Conservation (phyloP, 2,113 vertebrate species). For the Oostethus manadensis region DNA sequence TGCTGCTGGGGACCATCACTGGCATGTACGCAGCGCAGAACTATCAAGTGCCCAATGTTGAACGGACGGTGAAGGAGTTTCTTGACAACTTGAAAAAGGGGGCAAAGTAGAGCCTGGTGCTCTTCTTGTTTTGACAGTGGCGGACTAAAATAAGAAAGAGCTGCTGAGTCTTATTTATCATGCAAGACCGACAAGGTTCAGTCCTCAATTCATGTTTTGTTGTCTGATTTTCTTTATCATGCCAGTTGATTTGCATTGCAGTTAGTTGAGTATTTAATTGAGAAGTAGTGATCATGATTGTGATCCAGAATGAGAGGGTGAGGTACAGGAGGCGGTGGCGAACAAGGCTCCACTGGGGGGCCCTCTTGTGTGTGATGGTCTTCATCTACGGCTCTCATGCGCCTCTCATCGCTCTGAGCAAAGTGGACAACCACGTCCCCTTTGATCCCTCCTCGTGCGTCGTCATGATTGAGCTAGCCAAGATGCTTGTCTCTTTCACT, state of each 20-base stretch:
- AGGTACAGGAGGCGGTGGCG: slow-evolving; percentile 33
- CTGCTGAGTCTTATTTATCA: not conserved
- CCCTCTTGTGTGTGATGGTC: slow-evolving; percentile 79
- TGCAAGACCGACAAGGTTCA: slow-evolving; percentile 12
- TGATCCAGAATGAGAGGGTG: slow-evolving; percentile 44
- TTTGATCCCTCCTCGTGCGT: slow-evolving; percentile 83
- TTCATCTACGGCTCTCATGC: slow-evolving; percentile 87
- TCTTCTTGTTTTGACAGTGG: slow-evolving; percentile 1
- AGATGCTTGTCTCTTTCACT: slow-evolving; percentile 74
- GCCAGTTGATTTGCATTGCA: slow-evolving; percentile 7
- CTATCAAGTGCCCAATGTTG: slow-evolving; percentile 83
- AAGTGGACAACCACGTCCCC: slow-evolving; percentile 77
- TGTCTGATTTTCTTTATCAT: not conserved
- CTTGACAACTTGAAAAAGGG: slow-evolving; percentile 78
- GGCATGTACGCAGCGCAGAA: slow-evolving; percentile 88
- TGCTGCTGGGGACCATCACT: slow-evolving; percentile 82
- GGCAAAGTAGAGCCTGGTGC: slow-evolving; percentile 65
- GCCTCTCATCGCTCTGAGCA: slow-evolving; percentile 81
- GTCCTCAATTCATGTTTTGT: slow-evolving; percentile 16
- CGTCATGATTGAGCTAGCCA: slow-evolving; percentile 81
- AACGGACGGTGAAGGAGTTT: slow-evolving; percentile 83
- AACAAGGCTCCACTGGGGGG: slow-evolving; percentile 67
- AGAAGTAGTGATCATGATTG: slow-evolving; percentile 60
- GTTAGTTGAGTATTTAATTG: slow-evolving; percentile 13
- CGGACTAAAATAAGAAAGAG: slow-evolving; percentile 22